These are phyloP conservation scores for Cephus pulcher DNA, from an alignment of 2,888 invertebrate species.

Conservation along the genomic window DNA sequence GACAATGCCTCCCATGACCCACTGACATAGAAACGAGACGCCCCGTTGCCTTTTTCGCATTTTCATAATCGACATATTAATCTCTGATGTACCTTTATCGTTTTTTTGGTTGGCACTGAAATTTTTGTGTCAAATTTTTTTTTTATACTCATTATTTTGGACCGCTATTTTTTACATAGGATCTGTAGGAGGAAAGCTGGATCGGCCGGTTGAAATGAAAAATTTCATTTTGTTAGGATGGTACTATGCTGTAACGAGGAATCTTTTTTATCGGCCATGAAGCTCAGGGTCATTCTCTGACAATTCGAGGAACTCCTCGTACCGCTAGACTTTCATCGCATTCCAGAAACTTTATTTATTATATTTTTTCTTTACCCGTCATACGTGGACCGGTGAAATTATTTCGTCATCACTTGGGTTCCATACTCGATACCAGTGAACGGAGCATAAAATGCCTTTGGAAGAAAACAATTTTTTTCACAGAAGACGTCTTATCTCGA, in stretches of 20 bases:
- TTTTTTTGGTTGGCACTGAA: background rate
- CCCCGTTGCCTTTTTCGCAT: background rate
- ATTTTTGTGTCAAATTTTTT: background rate
- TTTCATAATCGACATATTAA: background rate
- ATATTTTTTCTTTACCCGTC: constrained; percentile 12
- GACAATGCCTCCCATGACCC: constrained; percentile 54
- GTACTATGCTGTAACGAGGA: background rate
- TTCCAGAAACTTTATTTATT: constrained; percentile 26
- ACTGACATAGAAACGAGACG: constrained; percentile 49
- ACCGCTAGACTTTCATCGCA: constrained; percentile 31
- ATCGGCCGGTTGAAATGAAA: background rate
- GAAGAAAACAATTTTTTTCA: background rate
- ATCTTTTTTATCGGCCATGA: background rate
- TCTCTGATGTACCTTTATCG: background rate
- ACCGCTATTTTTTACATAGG: background rate
- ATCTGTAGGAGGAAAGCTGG: background rate
- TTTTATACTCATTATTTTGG: too few species aligned
- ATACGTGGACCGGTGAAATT: background rate
- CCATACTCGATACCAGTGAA: constrained; percentile 11
- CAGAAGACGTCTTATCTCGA: background rate
- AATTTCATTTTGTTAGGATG: background rate
- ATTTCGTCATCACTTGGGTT: background rate
- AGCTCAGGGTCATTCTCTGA: constrained; percentile 19
- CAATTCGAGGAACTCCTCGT: constrained; percentile 23
- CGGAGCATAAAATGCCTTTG: background rate